These are phyloP conservation scores for Megalops atlanticus DNA, from an alignment of 2,113 vertebrate genomes.

Conservation along the genomic window DNA sequence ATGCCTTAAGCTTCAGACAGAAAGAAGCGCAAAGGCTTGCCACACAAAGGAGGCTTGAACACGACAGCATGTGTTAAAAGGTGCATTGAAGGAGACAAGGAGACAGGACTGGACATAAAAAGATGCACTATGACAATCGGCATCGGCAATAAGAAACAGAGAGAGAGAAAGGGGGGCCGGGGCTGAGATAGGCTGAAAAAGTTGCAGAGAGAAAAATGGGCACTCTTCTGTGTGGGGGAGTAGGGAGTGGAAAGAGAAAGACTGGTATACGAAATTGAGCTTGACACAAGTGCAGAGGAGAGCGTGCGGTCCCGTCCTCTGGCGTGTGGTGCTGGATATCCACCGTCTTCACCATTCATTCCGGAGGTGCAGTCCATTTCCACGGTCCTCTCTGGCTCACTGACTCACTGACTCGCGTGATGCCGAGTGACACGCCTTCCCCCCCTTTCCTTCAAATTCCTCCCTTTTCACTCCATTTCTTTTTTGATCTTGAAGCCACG, in stretches of 20 bases:
- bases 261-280: not conserved
- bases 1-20: conserved; percentile 14
- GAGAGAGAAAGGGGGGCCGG: not conserved
- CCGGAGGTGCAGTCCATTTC: not conserved
- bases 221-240: not conserved
- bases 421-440: too few relatives aligned
- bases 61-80: not conserved
- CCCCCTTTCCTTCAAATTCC: not conserved
- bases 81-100: not conserved
- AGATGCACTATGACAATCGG: conserved; percentile 2
- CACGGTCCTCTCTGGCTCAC: not conserved
- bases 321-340: not conserved
- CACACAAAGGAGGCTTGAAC: not conserved
- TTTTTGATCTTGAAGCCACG: not conserved
- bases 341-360: not conserved
- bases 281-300: not conserved
- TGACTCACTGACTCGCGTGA: too few relatives aligned
- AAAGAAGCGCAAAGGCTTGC: not conserved
- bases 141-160: conserved; percentile 1
- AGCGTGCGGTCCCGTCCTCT: not conserved
- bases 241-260: not conserved
- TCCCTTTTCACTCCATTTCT: not conserved
- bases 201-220: conserved; percentile 4
- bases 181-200: not conserved
- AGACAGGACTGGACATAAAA: not conserved